A percentile compares a stretch with the other conserved stretches of the same genome.
Evolutionary conservation across 2,888 invertebrate genomes (phyloP).

Genomic region (Elegia similella): DNA sequence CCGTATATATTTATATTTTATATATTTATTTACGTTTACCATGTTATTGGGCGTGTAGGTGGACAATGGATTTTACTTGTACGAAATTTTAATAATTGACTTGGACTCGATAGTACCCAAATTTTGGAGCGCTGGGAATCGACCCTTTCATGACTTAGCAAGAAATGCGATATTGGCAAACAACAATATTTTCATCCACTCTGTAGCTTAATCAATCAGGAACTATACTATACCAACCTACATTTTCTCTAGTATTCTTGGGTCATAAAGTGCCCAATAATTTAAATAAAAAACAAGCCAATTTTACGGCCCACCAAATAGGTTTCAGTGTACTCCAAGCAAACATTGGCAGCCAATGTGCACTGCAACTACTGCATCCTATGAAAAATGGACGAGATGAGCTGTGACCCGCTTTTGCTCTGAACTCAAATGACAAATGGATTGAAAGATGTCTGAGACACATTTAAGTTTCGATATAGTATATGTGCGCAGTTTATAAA

Average conservation of each 20-base stretch:
- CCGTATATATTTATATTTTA: no score
- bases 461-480: background rate
- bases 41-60: no score
- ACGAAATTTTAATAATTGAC: no score
- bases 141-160: no score
- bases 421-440: constrained; percentile 11
- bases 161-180: no score
- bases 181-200: no score
- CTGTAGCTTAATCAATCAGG: no score
- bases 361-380: constrained; percentile 11
- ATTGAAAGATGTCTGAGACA: constrained; percentile 9
- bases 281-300: background rate
- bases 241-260: background rate
- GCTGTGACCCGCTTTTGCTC: constrained; percentile 9
- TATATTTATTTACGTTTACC: no score
- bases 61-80: no score
- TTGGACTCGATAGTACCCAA: no score
- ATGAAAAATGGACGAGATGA: constrained; percentile 17
- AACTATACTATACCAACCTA: background rate
- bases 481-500: no score
- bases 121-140: no score
- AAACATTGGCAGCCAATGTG: background rate
- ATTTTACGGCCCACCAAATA: background rate
- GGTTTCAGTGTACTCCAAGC: background rate
- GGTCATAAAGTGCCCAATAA: background rate